Base-by-base conservation (phyloP, 2,113 vertebrate species). In the Antechinus flavipes region DNA sequence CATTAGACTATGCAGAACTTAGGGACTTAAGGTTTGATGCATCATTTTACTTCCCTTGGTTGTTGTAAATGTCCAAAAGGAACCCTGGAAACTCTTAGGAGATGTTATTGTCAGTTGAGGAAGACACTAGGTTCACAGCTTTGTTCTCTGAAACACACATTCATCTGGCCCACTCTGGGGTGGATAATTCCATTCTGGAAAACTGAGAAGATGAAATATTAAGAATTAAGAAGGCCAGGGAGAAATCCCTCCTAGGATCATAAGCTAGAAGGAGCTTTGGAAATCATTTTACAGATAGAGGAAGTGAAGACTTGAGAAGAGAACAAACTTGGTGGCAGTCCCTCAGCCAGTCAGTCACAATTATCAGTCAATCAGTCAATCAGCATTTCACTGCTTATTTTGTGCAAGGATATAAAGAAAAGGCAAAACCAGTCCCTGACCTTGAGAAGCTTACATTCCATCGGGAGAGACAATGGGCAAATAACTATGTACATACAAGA, bases 61-160 rank as follows among this genome's bases (percentile, higher is more conserved):
- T 68, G 30, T 68, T 35, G 61, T 35, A 30, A 68, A 22, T 35
- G 14, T 68, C 16, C n/a, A 84, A 35, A 84, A 84, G 2, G 7
- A 84, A 84, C 19, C 68, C 35, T 42, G 16, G 55, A 46, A 9
- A 89, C 96, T 95, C 53, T 93, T 94, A 90, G 90, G 91, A 94
- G 97, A 92, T 90, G 96, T 97, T 96, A 97, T 46, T 23, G n/a
- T 84, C 98, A 93, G 96, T 58, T 4, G 90, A 97, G 97, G 95
- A 97, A 95, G 95, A 94, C 97, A 96, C 97, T 46, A 92, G 0
- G 95, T 76, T 76, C 16, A 7, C 56, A 89, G 95, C 49, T 52
- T 95, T 96, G 97, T 93, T 95, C 94, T 95, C 93, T 90, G 96
- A n/a, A 96, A 95, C 16, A 42, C 93, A 89, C 5, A 50, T 42